A percentile compares a stretch with the other conserved stretches of the same genome.
Evolutionary conservation across 1,140 invertebrate genomes (phyloP).

Genomic region (Leptinotarsa undecemlineata): DNA sequence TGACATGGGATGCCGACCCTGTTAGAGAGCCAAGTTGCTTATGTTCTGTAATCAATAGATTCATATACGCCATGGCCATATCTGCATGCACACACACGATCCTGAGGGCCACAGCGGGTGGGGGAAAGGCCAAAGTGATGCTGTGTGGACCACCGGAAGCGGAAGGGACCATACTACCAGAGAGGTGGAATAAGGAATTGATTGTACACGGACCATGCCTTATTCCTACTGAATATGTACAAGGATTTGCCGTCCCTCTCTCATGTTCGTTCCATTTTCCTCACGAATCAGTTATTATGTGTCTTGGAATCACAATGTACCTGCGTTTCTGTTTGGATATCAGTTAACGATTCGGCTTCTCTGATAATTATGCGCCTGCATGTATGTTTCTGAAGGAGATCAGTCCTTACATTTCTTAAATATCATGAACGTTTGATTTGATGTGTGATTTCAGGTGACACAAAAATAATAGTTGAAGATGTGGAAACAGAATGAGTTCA

Average conservation of each 20-base stretch:
- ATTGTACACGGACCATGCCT: conserved; percentile 44
- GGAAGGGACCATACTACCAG: conserved; percentile 35
- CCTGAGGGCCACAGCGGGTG: conserved; percentile 25
- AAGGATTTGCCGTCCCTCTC: conserved; percentile 36
- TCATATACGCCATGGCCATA: conserved; percentile 47
- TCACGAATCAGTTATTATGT: conserved; percentile 21
- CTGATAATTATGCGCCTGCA: neutral
- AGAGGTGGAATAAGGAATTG: conserved; percentile 49
- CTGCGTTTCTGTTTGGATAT: conserved; percentile 11
- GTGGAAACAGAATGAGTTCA: too few relatives aligned
- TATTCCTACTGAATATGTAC: conserved; percentile 41
- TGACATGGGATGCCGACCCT: conserved; percentile 7
- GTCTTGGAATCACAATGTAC: conserved; percentile 21
- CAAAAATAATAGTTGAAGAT: too few relatives aligned
- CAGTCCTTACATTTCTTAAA: too few relatives aligned
- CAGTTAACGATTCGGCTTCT: conserved; percentile 4
- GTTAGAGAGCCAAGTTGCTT: conserved; percentile 28
- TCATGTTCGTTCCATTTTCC: conserved; percentile 14
- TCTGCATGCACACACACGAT: conserved; percentile 46
- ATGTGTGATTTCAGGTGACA: too few relatives aligned
- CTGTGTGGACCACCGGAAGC: conserved; percentile 27
- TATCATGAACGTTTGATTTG: too few relatives aligned
- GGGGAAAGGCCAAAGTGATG: conserved; percentile 15
- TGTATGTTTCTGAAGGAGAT: neutral
- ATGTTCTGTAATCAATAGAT: conserved; percentile 49